These are phyloP conservation scores for Chirona hameri DNA, from an alignment of 2,888 invertebrate species.

Conservation along the genomic window DNA sequence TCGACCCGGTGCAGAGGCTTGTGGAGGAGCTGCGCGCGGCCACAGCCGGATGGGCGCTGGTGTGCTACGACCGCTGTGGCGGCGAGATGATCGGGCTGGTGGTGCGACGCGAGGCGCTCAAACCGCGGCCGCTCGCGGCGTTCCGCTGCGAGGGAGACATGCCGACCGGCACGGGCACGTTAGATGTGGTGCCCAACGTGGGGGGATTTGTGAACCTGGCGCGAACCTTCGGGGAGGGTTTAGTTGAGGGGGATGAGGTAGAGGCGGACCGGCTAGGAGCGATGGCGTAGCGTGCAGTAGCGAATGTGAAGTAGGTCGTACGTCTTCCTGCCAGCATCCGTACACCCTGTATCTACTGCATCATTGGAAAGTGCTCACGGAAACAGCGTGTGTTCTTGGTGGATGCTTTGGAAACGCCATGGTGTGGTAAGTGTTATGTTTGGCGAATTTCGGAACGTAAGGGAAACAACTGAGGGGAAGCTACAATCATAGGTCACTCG, in stretches of 20 bases:
- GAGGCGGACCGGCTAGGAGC: neutral
- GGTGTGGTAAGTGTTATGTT: too few species aligned
- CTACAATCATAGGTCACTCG: too few species aligned
- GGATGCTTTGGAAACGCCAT: too few species aligned
- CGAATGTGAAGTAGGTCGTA: too few species aligned
- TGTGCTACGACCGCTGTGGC: slow-evolving; percentile 51
- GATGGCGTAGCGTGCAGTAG: neutral
- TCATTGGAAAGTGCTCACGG: too few species aligned
- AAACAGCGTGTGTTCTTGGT: too few species aligned
- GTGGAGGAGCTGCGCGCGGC: slow-evolving; percentile 61
- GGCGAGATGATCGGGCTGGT: slow-evolving; percentile 48
- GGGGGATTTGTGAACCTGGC: neutral
- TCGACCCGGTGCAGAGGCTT: slow-evolving; percentile 70
- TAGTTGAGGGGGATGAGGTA: neutral
- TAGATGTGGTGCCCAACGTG: neutral
- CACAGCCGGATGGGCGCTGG: slow-evolving; percentile 61
- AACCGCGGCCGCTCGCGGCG: neutral
- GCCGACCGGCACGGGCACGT: neutral
- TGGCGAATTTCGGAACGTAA: too few species aligned
- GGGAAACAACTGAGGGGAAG: too few species aligned
- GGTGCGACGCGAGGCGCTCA: slow-evolving; percentile 47
- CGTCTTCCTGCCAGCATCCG: too few species aligned
- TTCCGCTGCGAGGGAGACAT: neutral
- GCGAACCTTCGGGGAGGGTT: neutral
- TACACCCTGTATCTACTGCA: too few species aligned